A percentile compares a stretch with the other conserved stretches of the same genome.
Evolutionary conservation across 2,888 invertebrate genomes (phyloP).

Genomic region (Cordilura impudica): DNA sequence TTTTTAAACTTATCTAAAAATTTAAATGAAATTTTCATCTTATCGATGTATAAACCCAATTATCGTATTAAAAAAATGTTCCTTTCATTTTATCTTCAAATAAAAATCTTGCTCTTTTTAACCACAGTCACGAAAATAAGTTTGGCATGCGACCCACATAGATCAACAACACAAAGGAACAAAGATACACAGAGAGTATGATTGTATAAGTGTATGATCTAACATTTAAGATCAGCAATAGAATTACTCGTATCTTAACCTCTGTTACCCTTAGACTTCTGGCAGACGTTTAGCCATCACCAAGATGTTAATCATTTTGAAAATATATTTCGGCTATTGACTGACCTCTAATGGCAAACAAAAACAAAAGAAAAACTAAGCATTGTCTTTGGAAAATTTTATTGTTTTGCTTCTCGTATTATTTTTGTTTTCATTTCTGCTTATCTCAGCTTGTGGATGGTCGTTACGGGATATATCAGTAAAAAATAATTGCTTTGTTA

Average conservation of each 20-base stretch:
- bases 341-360: slow-evolving; percentile 43
- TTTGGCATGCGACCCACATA: slow-evolving; percentile 49
- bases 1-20: no score
- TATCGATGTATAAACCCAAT: not conserved
- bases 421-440: slow-evolving; percentile 51
- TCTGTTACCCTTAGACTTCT: slow-evolving; percentile 4
- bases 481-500: not conserved
- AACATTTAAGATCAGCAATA: slow-evolving; percentile 37
- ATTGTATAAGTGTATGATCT: slow-evolving; percentile 21
- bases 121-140: slow-evolving; percentile 11
- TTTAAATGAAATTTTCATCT: no score
- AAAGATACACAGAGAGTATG: slow-evolving; percentile 15
- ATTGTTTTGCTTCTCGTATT: slow-evolving; percentile 43
- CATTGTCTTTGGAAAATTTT: not conserved
- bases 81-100: not conserved
- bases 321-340: not conserved
- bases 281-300: slow-evolving; percentile 59
- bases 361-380: slow-evolving; percentile 32
- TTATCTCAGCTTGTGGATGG: slow-evolving; percentile 69
- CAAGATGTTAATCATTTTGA: slow-evolving; percentile 60
- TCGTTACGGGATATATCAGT: slow-evolving; percentile 55
- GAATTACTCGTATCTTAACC: not conserved
- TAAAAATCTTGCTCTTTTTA: not conserved
- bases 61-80: slow-evolving; percentile 16
- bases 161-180: slow-evolving; percentile 42